Conservation (phyloP, 2,797 vertebrate genomes). For the Lindbergichthys nudifrons region DNA sequence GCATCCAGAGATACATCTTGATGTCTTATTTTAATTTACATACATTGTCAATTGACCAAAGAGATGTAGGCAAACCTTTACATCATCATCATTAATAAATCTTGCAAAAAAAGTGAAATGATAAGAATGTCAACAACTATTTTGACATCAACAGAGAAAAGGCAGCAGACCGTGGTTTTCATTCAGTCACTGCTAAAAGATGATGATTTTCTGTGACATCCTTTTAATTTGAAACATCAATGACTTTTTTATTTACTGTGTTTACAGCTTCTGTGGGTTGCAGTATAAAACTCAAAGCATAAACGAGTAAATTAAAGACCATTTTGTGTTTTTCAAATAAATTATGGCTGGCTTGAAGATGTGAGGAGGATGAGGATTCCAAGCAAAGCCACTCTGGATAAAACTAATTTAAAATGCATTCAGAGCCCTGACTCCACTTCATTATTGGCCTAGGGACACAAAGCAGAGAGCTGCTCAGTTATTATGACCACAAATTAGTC, state of each 20-base stretch:
- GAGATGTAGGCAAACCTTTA: not conserved
- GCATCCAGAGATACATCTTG: constrained; percentile 1
- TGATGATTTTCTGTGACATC: constrained; percentile 28
- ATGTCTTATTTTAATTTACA: constrained; percentile 11
- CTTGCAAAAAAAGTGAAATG: not conserved
- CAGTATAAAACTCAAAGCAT: constrained; percentile 18
- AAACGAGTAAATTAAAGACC: constrained; percentile 41
- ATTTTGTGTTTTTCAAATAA: constrained; percentile 29
- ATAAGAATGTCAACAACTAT: not conserved
- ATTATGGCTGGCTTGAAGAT: constrained; percentile 24
- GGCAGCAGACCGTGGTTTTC: constrained; percentile 7
- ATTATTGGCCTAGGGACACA: constrained; percentile 44
- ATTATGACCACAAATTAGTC: constrained; percentile 51
- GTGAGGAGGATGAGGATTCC: not conserved
- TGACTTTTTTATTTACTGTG: constrained; percentile 39
- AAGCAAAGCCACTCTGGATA: constrained; percentile 25
- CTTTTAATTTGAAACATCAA: constrained; percentile 28
- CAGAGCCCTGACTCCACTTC: constrained; percentile 21
- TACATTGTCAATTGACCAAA: not conserved
- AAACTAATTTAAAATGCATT: constrained; percentile 34
- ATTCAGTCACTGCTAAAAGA: constrained; percentile 14
- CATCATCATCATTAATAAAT: not conserved
- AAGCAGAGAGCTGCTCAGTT: constrained; percentile 32
- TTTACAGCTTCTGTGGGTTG: constrained; percentile 28
- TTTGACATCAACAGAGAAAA: constrained; percentile 18